Base-by-base conservation (phyloP, 1,140 invertebrate species). In the Sminthurides bifidus region DNA sequence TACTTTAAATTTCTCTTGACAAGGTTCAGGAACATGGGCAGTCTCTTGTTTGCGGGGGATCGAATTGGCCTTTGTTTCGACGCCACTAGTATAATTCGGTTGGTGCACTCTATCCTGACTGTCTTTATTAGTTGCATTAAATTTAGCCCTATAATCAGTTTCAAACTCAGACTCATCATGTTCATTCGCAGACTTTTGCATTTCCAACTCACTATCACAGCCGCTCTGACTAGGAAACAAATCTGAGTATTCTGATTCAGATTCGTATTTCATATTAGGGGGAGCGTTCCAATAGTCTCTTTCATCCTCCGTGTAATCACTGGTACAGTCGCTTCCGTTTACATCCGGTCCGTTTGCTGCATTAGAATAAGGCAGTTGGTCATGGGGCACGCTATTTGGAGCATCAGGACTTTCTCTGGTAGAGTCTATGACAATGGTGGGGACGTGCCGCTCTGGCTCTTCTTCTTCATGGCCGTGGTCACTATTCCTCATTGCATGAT, bases 91-190 rank as follows among this genome's bases (percentile, higher is more conserved):
- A n/a, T n/a, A n/a, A n/a, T n/a, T n/a, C n/a, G n/a, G n/a, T n/a
- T n/a, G n/a, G n/a, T n/a, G n/a, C n/a, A n/a, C n/a, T n/a, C n/a
- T n/a, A n/a, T n/a, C n/a, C n/a, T n/a, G n/a, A n/a, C n/a, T n/a
- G n/a, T n/a, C n/a, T n/a, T 46, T n/a, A 17, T 29, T 27, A 45
- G 30, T 46, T 54, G 26, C 38, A 54, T 54, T 54, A 30, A 45
- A 26, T 44, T 37, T 35, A 54, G 15, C 24, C 37, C 27, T 40
- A 43, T 53, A 31, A 53, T 53, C 26, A 41, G 4, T 6, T 38
- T 37, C 23, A 41, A 53, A 30, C 27, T 38, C 33, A 50, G 44
- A 49, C 46, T 56, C 54, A 40, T 56, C 44, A 31, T 31, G 33
- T 19, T 19, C 21, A 37, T 40, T 52, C 24, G 4, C 43, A 45